Evolutionary conservation across 2,888 invertebrate genomes (phyloP).

Genomic region (Parapristionchus giblindavisi): DNA sequence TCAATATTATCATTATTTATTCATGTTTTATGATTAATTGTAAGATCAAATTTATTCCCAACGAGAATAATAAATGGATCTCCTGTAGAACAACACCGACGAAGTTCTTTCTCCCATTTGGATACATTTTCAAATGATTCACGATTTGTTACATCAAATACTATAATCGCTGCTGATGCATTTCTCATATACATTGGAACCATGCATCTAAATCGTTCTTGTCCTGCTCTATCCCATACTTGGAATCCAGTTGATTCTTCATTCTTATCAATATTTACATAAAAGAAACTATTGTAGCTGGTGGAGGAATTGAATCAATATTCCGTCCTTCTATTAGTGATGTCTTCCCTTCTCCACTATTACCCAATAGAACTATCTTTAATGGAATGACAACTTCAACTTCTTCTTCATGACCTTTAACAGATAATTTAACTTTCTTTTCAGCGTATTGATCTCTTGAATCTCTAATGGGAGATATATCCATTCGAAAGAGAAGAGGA

Average conservation of each 20-base stretch:
- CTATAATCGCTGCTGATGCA: slow-evolving; percentile 58
- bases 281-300: slow-evolving; percentile 19
- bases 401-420: not conserved
- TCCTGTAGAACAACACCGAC: slow-evolving; percentile 3
- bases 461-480: not conserved
- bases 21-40: too few relatives aligned
- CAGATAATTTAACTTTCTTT: slow-evolving; percentile 17
- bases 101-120: slow-evolving; percentile 49
- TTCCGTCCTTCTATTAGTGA: not conserved
- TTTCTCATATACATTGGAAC: slow-evolving; percentile 64
- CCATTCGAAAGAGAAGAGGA: slow-evolving; percentile 19
- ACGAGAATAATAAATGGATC: slow-evolving; percentile 11
- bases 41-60: slow-evolving; percentile 30
- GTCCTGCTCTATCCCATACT: slow-evolving; percentile 31
- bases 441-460: slow-evolving; percentile 4
- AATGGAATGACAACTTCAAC: slow-evolving; percentile 1
- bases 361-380: slow-evolving; percentile 18
- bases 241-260: not conserved
- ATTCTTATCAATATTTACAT: not conserved
- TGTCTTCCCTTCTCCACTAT: slow-evolving; percentile 23
- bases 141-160: slow-evolving; percentile 62
- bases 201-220: slow-evolving; percentile 29
- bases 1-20: too few relatives aligned
- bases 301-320: not conserved
- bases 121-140: slow-evolving; percentile 59